Evolutionary conservation across 2,797 vertebrate genomes (phyloP), one percentile per base, ranked within the genome.

Genomic region (Orientallactaga sibirica): DNA sequence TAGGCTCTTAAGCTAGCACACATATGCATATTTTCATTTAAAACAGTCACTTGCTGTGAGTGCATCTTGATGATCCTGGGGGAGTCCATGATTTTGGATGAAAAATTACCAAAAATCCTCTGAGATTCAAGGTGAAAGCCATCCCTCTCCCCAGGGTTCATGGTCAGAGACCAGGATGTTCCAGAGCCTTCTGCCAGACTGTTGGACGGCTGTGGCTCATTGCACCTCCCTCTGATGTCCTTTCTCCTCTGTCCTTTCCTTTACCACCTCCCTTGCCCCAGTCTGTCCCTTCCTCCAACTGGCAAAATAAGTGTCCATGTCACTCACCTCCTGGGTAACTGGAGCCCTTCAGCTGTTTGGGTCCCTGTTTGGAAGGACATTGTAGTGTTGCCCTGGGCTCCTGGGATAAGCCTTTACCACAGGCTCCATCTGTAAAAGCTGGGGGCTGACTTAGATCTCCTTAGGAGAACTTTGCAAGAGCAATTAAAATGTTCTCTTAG

Each of bases 291-390:
- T 94, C 94, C 95, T 87, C 95, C 93, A 6, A 61, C 41, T 98
- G 96, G 96, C 96, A 95, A 91, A 91, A 78, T 83, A 93, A 91
- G 80, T 96, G 92, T 95, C 93, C 75, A 79, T 94, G 95, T 96
- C 96, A 96, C 95, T 97, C 93, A 97, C 87, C 76, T 97, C 97
- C 93, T 93, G 87, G 96, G 98, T 98, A 98, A 98, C 95, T 94
- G 93, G 97, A 98, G 95, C 97, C 92, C 85, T 97, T 97, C 98
- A 98, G 98, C 98, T 98, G 98, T 97, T 97, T 82, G 94, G 86
- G 87, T 95, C 96, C 80, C 93, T 96, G 89, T 97, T 86, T 96
- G 93, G 95, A 98, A 98, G 97, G 96, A 85, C 94, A 92, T 96
- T 92, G 97, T 91, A 96, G 96, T 81, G 41, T 96, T 96, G 85